Conservation (phyloP, 2,113 vertebrate genomes). For the Gambusia affinis region DNA sequence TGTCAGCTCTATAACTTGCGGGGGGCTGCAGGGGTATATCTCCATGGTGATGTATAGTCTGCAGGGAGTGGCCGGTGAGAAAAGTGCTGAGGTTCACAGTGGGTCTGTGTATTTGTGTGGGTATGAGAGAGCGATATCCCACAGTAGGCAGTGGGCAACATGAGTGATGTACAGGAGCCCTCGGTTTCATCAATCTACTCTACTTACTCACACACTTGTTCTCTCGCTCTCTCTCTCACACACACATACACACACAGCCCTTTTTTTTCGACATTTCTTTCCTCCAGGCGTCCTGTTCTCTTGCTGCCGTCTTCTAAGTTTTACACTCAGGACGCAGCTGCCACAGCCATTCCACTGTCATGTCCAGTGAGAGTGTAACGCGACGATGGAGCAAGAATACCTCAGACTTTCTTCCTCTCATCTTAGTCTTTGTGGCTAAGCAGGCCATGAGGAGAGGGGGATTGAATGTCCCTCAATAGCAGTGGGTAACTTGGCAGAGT, state of each 20-base stretch:
- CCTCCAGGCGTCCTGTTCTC: constrained; percentile 2
- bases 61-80: constrained; percentile 33
- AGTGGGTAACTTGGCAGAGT: neutral
- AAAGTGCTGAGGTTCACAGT: constrained; percentile 65
- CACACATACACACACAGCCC: constrained; percentile 10
- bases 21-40: constrained; percentile 51
- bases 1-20: constrained; percentile 52
- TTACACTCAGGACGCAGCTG: constrained; percentile 12
- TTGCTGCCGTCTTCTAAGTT: constrained; percentile 8
- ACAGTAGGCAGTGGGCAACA: constrained; percentile 42
- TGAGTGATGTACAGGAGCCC: constrained; percentile 74
- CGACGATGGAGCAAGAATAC: constrained; percentile 24
- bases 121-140: constrained; percentile 56
- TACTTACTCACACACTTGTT: constrained; percentile 21
- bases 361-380: constrained; percentile 25
- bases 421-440: constrained; percentile 19
- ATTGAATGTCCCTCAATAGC: constrained; percentile 8
- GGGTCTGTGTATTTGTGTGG: constrained; percentile 29
- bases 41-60: constrained; percentile 55
- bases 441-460: constrained; percentile 45
- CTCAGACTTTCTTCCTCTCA: constrained; percentile 6
- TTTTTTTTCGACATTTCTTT: constrained; percentile 21
- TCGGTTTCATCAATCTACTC: constrained; percentile 70
- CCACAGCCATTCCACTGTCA: constrained; percentile 21
- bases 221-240: neutral